Percentiles rank a stretch among this genome's conserved stretches.
Conservation (phyloP, 35 echinoderm and acorn worm genomes). For the Stichopus chloronotus region DNA sequence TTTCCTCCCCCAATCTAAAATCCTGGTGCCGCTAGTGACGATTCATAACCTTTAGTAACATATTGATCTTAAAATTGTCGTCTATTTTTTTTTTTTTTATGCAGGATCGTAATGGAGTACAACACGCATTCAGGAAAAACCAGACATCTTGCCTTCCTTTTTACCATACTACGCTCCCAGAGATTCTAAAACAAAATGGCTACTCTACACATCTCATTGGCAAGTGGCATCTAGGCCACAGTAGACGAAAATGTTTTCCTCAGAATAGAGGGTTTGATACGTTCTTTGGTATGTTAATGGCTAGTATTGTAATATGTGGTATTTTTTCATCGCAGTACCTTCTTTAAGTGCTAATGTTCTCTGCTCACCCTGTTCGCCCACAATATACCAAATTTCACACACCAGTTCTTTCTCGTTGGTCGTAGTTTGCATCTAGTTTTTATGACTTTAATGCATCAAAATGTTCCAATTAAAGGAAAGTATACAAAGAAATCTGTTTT, state of each 20-base stretch:
- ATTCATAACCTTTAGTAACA: background rate
- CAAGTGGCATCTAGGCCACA: constrained; percentile 78
- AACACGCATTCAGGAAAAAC: constrained; percentile 44
- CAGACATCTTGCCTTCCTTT: constrained; percentile 56
- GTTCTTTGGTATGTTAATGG: constrained; percentile 64
- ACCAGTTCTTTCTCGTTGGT: background rate
- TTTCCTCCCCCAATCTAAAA: too few relatives aligned
- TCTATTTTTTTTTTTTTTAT: background rate
- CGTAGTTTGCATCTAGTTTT: background rate
- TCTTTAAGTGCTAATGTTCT: too few relatives aligned
- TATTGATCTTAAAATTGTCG: too few relatives aligned
- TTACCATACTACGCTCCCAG: constrained; percentile 50
- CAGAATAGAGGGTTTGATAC: constrained; percentile 76
- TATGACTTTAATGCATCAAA: background rate
- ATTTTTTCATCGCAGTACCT: too few relatives aligned
- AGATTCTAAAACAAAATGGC: constrained; percentile 62
- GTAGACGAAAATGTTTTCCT: constrained; percentile 62
- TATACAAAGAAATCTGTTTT: too few relatives aligned
- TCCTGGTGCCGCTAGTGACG: too few relatives aligned
- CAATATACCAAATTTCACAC: background rate
- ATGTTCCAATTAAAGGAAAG: background rate
- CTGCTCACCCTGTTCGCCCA: background rate
- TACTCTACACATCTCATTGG: constrained; percentile 75
- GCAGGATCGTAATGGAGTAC: constrained; percentile 64
- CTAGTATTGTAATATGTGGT: background rate